Percentiles rank a stretch among this genome's conserved stretches.
phyloP scores from a whole-genome alignment of 2,797 vertebrate species.

The Phoeniculus purpureus region DNA sequence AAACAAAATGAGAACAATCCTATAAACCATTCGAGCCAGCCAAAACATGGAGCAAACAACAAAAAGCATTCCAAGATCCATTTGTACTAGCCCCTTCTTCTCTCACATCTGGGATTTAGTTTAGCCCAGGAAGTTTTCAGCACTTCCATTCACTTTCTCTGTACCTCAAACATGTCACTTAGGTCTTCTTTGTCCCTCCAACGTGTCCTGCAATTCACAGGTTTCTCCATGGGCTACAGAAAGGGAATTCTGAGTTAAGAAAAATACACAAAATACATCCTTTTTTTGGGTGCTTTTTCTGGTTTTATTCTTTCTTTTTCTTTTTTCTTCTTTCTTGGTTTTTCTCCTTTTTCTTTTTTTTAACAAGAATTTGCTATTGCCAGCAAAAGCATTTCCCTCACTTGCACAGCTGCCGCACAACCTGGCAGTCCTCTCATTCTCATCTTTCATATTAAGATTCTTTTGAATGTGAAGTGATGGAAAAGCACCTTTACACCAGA shows the following conservation, averaged over 20 bases:
- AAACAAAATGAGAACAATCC: conserved; percentile 62
- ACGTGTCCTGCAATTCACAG: neutral
- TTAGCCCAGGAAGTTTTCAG: neutral
- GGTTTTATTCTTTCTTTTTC: neutral
- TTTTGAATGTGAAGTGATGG: conserved; percentile 64
- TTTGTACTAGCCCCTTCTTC: neutral
- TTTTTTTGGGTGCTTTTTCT: neutral
- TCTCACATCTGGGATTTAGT: neutral
- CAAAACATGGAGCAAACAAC: conserved; percentile 57
- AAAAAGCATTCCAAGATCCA: conserved; percentile 43
- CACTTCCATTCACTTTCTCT: neutral
- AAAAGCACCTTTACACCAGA: conserved; percentile 50
- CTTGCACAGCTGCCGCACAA: conserved; percentile 47
- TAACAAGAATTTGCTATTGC: conserved; percentile 14
- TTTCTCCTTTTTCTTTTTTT: neutral
- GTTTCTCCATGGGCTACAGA: neutral
- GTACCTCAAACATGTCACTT: neutral
- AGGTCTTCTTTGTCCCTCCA: neutral
- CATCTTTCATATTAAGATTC: conserved; percentile 55
- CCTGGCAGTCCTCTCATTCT: conserved; percentile 47
- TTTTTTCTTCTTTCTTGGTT: neutral
- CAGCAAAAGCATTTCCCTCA: conserved; percentile 57
- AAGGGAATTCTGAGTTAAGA: conserved; percentile 33
- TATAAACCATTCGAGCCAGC: conserved; percentile 53
- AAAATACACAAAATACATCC: neutral